Evolutionary conservation across 2,113 vertebrate genomes (phyloP).

Genomic region (Archilochus colubris): DNA sequence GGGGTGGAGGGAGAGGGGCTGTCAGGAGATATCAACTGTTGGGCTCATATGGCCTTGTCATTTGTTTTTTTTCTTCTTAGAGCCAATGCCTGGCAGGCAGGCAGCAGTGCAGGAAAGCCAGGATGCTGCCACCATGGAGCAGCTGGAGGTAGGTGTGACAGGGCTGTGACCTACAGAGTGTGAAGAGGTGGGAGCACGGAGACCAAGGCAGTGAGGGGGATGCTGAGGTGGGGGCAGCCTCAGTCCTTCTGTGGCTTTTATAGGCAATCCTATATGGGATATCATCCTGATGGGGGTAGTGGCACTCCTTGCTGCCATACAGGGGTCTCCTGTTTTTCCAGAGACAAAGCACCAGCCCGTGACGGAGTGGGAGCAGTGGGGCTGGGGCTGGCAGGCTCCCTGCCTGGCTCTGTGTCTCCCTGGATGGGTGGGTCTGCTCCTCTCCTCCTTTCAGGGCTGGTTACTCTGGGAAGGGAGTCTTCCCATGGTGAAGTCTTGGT

Average conservation of each 20-base stretch:
- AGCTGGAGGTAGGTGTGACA: constrained; percentile 68
- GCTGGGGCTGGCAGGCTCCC: not conserved
- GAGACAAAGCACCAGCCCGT: too few relatives aligned
- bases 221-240: not conserved
- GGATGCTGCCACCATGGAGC: constrained; percentile 69
- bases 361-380: not conserved
- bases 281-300: not conserved
- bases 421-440: not conserved
- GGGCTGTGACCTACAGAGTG: not conserved
- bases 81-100: constrained; percentile 71
- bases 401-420: accelerated
- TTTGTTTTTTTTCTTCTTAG: constrained; percentile 75
- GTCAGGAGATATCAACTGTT: not conserved
- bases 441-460: not conserved
- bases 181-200: accelerated
- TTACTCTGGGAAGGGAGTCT: not conserved
- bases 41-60: not conserved
- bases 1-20: not conserved
- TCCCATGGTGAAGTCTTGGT: not conserved
- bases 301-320: not conserved
- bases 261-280: not conserved
- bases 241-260: not conserved
- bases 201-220: not conserved
- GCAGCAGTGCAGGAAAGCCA: constrained; percentile 66
- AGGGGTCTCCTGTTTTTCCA: not conserved